Evolutionary conservation across 2,113 vertebrate genomes (phyloP).

Genomic region (Aleadryas rufinucha): DNA sequence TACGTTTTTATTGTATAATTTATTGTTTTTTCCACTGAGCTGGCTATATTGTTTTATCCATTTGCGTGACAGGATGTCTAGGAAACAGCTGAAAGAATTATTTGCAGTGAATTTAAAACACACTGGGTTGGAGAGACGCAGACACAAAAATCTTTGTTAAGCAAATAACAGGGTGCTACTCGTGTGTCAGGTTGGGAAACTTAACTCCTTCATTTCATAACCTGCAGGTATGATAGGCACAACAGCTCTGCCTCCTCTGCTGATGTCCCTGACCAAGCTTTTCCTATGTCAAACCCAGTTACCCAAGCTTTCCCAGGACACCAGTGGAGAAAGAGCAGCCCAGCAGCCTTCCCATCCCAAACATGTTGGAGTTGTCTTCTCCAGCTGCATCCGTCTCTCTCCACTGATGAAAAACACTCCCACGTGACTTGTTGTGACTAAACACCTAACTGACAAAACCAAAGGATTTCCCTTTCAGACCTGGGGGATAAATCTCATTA

Average conservation of each 20-base stretch:
- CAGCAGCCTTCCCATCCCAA: not conserved
- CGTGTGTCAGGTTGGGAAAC: slow-evolving; percentile 14
- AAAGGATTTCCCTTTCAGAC: slow-evolving; percentile 41
- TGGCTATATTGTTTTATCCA: slow-evolving; percentile 69
- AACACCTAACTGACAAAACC: slow-evolving; percentile 24
- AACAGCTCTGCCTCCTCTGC: not conserved
- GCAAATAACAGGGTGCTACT: slow-evolving; percentile 55
- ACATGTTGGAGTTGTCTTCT: not conserved
- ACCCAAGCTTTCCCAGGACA: not conserved
- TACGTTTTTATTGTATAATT: slow-evolving; percentile 57
- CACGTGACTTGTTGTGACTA: not conserved
- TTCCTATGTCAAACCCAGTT: not conserved
- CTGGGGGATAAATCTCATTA: not conserved
- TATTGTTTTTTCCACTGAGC: slow-evolving; percentile 58
- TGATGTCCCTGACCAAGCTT: not conserved
- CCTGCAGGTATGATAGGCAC: slow-evolving; percentile 14
- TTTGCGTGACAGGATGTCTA: slow-evolving; percentile 67
- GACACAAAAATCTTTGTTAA: slow-evolving; percentile 56
- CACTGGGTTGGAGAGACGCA: slow-evolving; percentile 33
- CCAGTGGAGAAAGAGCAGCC: not conserved
- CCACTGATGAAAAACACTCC: not conserved
- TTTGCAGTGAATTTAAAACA: slow-evolving; percentile 68
- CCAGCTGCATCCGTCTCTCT: not conserved
- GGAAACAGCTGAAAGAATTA: slow-evolving; percentile 71
- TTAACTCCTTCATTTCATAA: slow-evolving; percentile 52